These are phyloP conservation scores for Folsomia candida DNA, from an alignment of 2,888 invertebrate genomes.

Conservation along the genomic window DNA sequence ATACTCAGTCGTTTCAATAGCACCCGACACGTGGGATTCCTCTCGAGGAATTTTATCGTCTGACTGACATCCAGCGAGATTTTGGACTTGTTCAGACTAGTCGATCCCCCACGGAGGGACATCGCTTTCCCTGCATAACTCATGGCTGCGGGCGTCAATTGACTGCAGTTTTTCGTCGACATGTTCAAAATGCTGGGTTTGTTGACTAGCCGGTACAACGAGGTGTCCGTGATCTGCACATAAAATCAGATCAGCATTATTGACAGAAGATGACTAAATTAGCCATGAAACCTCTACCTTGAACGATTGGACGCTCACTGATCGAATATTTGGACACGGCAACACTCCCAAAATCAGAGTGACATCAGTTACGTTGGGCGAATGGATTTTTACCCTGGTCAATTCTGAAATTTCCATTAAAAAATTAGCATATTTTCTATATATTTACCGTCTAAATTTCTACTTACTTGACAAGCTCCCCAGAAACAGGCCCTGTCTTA, in stretches of 20 bases:
- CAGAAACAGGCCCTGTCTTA: conserved; percentile 8
- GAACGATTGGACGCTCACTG: conserved; percentile 3
- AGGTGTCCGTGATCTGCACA: conserved; percentile 9
- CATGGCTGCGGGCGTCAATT: background rate
- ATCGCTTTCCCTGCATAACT: background rate
- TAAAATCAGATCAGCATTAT: no score
- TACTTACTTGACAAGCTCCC: conserved; percentile 18
- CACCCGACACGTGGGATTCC: background rate
- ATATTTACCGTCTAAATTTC: background rate
- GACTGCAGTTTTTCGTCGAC: background rate
- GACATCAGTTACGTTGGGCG: conserved; percentile 18
- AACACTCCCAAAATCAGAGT: conserved; percentile 16
- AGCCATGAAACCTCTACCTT: background rate
- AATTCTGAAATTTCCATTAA: background rate
- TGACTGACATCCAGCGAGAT: background rate
- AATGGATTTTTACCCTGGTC: background rate
- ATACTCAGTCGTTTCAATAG: background rate
- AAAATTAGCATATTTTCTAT: background rate
- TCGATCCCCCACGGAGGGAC: background rate
- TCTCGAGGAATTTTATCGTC: background rate
- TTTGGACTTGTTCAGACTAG: background rate
- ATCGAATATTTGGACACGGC: conserved; percentile 9
- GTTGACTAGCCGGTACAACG: background rate
- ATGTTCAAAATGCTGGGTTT: background rate
- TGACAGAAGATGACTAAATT: background rate